Evolutionary conservation across 2,797 vertebrate species (phyloP), one percentile per base, ranked within the genome.

Genomic region (Sebastes kiyomatsui): DNA sequence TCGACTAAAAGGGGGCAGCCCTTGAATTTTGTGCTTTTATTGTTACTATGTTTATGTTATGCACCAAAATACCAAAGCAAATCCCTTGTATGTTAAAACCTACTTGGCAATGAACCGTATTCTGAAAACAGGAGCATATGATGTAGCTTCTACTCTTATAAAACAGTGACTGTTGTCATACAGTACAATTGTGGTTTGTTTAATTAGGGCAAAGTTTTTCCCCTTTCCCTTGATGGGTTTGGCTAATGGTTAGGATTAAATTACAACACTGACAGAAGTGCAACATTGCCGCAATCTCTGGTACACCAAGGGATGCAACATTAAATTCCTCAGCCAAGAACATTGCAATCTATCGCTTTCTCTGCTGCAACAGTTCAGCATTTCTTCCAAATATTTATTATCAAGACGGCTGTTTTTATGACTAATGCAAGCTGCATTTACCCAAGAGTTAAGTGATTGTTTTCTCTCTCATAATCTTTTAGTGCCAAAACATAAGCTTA

Each of bases 41-140:
- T 16, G 38, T 42, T 38, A 14, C 38, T 42, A 16, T 42, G 38
- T 14, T 42, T 42, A 42, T 42, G 14, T 42, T 42, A 14, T 42
- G 38, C 38, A 42, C 38, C 38, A 42, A 42, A 0, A 42, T 0
- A 42, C 38, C 38, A 42, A 42, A 42, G 38, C 38, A 42, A 42
- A 14, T 1, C 0, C 35, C 35, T 38, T 38, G 38, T 42, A 0
- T 16, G 5, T 42, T 0, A 16, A 42, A 42, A 42, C 38, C 6
- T 18, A 46, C 16, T 46, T 18, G 0, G 16, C 42, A 46, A 46
- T 18, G 0, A 46, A 18, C 6, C 6, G 6, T 0, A 18, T 46
- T 46, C 42, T 46, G 16, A 18, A 12, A 22, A 16, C 4, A 49
- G 27, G 27, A 60, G 28, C 64, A 20, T 2, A 33, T 2, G 27